phyloP scores from a whole-genome alignment of 2,113 vertebrate genomes.

The Sinocyclocheilus rhinocerous region DNA sequence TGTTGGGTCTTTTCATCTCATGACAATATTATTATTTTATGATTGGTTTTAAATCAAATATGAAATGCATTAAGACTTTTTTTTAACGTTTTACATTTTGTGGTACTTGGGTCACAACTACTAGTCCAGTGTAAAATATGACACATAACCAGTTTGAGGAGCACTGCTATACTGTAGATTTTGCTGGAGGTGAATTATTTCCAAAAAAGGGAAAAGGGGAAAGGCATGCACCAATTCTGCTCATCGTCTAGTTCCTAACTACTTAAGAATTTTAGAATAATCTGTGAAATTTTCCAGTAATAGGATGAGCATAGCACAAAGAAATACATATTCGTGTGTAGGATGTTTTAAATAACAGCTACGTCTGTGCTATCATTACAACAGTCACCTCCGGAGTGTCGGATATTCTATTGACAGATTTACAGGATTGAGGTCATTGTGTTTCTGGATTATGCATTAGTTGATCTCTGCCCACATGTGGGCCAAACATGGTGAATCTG shows the following conservation, averaged over 20 bases:
- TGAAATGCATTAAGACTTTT: neutral
- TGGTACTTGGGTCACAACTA: no score
- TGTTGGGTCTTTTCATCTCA: neutral
- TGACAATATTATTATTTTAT: neutral
- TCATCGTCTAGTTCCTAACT: neutral
- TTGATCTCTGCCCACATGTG: slow-evolving; percentile 63
- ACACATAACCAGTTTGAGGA: no score
- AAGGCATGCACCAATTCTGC: neutral
- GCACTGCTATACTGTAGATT: neutral
- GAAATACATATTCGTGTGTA: slow-evolving; percentile 4
- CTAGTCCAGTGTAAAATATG: no score
- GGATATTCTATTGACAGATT: slow-evolving; percentile 76
- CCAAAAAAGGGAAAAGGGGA: neutral
- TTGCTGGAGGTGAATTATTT: no score
- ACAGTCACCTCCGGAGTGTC: slow-evolving; percentile 68
- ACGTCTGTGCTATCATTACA: slow-evolving; percentile 64
- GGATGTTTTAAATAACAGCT: slow-evolving; percentile 49
- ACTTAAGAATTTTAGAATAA: neutral
- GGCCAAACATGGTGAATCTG: slow-evolving; percentile 53
- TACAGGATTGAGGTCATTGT: slow-evolving; percentile 79
- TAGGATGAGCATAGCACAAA: neutral
- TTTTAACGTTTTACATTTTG: no score
- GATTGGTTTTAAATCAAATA: no score
- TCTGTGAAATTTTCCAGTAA: neutral
- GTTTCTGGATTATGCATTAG: slow-evolving; percentile 75